Conservation (phyloP, 2,113 vertebrate genomes). For the Barbus barbus region DNA sequence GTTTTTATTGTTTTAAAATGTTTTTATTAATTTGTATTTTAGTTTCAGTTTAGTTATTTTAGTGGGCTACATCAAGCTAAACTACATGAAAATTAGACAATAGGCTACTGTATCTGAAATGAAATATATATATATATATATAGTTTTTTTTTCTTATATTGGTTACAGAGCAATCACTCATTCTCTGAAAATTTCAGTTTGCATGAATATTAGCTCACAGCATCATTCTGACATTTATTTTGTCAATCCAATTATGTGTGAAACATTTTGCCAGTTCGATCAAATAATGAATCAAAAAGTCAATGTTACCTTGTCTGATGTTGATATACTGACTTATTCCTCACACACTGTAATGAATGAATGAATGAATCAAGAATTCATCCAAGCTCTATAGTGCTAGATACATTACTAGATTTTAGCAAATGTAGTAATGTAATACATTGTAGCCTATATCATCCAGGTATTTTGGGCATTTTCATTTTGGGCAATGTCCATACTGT, state of each 20-base stretch:
- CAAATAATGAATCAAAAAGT: no score
- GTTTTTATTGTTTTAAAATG: no score
- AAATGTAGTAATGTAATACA: background rate
- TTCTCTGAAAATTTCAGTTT: background rate
- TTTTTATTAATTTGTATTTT: background rate
- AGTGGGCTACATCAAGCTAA: background rate
- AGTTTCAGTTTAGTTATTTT: background rate
- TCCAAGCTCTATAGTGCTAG: background rate
- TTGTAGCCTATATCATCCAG: background rate
- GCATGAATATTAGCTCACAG: no score
- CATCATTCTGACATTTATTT: background rate
- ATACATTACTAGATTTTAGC: background rate
- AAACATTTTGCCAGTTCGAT: no score
- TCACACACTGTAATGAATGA: background rate
- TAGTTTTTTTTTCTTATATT: no score
- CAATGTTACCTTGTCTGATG: background rate
- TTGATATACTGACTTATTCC: no score
- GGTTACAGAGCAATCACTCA: no score
- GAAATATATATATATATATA: no score
- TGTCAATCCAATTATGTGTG: background rate
- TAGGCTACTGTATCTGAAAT: no score
- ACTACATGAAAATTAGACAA: no score
- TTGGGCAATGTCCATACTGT: background rate
- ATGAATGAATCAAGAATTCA: background rate
- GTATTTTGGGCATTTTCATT: background rate